Base-by-base conservation (phyloP, 2,797 vertebrate genomes). In the Anas georgica region DNA sequence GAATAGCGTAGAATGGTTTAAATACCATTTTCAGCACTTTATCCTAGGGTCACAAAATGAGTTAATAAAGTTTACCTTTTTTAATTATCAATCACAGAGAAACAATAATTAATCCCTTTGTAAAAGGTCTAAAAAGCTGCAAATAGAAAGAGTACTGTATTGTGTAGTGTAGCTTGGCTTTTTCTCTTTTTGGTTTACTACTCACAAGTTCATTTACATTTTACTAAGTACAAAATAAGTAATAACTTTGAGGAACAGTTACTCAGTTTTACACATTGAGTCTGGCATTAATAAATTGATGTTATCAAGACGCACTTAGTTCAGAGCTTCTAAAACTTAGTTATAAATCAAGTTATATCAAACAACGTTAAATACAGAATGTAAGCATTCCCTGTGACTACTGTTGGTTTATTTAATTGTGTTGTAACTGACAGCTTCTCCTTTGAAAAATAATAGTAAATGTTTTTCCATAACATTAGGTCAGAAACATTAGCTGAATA, bases 321-420 rank as follows among this genome's bases (percentile, higher is more conserved):
- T 23, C n/a, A 69, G 54, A 94, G 54, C 33, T 94, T 46, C 69
- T 41, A 79, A 79, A 28, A 86, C 39, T 94, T 79, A 82, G 20
- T 81, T 94, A 58, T 74, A 92, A 94, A 84, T 96, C 37, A 68
- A 78, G 56, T 88, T 80, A 91, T 84, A 95, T 29, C 5, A 73
- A 89, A 90, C 2, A 43, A 18, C 35, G 88, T 88, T 83, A 88
- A 95, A 91, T 67, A 89, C 10, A 29, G 37, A 73, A 43, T 28
- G 2, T 48, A 95, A 95, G 13, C 77, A 96, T 92, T 94, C 95
- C 69, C 31, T 79, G 12, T 72, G 10, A 5, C 37, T 87, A 76
- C 78, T 86, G 16, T 39, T 62, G 46, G 43, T 75, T 23, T 52
- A 25, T 28, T 84, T 75, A 90, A 86, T 29, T 80, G 37, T 15